Evolutionary conservation across 1,140 invertebrate genomes (phyloP).

Genomic region (Metaphire vulgaris): DNA sequence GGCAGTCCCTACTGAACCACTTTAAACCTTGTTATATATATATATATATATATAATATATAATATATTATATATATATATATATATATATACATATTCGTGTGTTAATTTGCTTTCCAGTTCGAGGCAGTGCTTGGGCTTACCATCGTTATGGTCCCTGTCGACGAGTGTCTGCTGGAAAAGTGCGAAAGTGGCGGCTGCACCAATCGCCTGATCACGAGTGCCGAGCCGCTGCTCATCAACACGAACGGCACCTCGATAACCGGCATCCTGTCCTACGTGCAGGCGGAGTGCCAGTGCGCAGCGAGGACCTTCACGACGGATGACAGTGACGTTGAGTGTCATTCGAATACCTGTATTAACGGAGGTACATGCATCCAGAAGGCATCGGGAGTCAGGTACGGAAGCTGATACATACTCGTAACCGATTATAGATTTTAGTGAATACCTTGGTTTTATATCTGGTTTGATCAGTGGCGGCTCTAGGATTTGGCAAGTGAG

Average conservation of each 20-base stretch:
- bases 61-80: too few relatives aligned
- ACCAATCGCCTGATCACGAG: conserved; percentile 84
- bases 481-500: too few relatives aligned
- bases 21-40: too few relatives aligned
- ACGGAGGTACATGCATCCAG: conserved; percentile 77
- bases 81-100: too few relatives aligned
- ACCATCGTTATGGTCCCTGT: conserved; percentile 97
- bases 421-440: too few relatives aligned
- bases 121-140: conserved; percentile 84
- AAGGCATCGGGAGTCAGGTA: conserved; percentile 72
- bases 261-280: conserved; percentile 85
- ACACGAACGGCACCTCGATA: conserved; percentile 89
- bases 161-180: conserved; percentile 90
- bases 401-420: too few relatives aligned
- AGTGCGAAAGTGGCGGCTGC: conserved; percentile 85
- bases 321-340: conserved; percentile 59
- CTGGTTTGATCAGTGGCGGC: too few relatives aligned
- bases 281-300: conserved; percentile 67
- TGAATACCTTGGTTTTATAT: too few relatives aligned
- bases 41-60: too few relatives aligned
- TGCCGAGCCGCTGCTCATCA: conserved; percentile 76
- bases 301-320: conserved; percentile 35
- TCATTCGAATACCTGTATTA: conserved; percentile 80
- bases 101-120: too few relatives aligned
- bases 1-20: too few relatives aligned